Evolutionary conservation across 1,140 invertebrate species (phyloP), one percentile per base, ranked within the genome.

Genomic region (Mactra quadrangularis): DNA sequence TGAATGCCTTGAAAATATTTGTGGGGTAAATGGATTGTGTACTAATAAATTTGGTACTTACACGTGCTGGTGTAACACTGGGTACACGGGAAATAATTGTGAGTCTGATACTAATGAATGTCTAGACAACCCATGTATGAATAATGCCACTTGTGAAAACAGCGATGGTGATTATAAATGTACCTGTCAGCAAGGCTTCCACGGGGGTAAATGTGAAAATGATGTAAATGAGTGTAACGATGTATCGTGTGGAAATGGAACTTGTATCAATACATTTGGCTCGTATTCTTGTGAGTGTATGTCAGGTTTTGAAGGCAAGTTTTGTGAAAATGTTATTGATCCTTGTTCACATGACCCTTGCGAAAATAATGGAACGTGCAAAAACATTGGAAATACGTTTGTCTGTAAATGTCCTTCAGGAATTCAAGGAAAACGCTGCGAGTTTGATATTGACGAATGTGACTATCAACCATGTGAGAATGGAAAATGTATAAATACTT

Each of bases 391-490:
- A 13, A 53, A 53, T 53, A 55, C 41, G 15, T 78, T 52, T n/a
- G 19, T 31, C 19, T 78, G 75, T 52, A 45, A 35, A 11, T 57
- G 55, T 57, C 25, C 25, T 6, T 3, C 9, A 27, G 55, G 55
- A 25, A 27, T 27, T 57, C 3, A 1, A 27, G 55, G 55, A 22
- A 57, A 27, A 57, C 55, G 6, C 6, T 57, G 55, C 27, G 55
- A 57, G 27, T 57, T 29, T 57, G 55, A 27, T 77, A 59, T 50
- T 3, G 15, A 11, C 57, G 71, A 13, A 3, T 22, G n/a, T 27
- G 7, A 55, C 7, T 55, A 55, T 98, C 97, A 1, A 99, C 98
- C 94, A 94, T 95, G 79, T 41, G 98, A 99, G 93, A 97, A 97
- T 59, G 53, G 53, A 55, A 55, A 55, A n/a, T 55, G 53, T 55